Base-by-base conservation (phyloP, 2,797 vertebrate species). In the Melopsittacus undulatus region DNA sequence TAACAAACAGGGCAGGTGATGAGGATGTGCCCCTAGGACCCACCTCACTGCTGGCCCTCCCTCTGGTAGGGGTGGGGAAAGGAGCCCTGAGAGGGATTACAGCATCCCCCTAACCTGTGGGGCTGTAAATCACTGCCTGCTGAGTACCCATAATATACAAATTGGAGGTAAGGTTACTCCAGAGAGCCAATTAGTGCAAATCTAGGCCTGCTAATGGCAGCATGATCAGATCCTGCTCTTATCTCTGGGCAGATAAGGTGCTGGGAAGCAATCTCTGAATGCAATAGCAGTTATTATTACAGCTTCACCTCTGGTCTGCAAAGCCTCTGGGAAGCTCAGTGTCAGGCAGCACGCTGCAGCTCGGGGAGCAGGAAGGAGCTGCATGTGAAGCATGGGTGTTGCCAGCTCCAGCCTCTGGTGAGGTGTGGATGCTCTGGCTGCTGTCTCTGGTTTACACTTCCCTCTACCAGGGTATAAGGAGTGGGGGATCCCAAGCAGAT, bases 151-250 rank as follows among this genome's bases (percentile, higher is more conserved):
- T 70, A 82, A 81, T 84, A 61, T 38, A 52, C 87, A 94, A 86
- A 95, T 40, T 40, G 72, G 80, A 92, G 96, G 97, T 78, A 97
- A 97, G 96, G 97, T 96, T 92, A 94, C 97, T 97, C 97, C 80
- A 75, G 97, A 97, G 97, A 98, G 96, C 96, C 97, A 98, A 98
- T 98, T 98, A 98, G 97, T 83, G 93, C 96, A 95, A 76, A 97
- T 90, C 87, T 88, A 83, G 95, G 79, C 90, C 94, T 54, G 93
- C 90, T 98, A 97, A 98, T 98, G 97, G 91, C 82, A n/a, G 81
- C 32, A 13, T 67, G 96, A 97, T 97, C 96, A 97, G 97, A 95
- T 97, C 87, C 96, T 23, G 95, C 94, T 12, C 91, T 62, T 97
- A 90, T 83, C 94, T 90, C 83, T 36, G 85, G 88, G 95, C 92